Evolutionary conservation across 1,140 invertebrate genomes (phyloP), one percentile per base, ranked within the genome.

Genomic region (Caenorhabditis briggsae): DNA sequence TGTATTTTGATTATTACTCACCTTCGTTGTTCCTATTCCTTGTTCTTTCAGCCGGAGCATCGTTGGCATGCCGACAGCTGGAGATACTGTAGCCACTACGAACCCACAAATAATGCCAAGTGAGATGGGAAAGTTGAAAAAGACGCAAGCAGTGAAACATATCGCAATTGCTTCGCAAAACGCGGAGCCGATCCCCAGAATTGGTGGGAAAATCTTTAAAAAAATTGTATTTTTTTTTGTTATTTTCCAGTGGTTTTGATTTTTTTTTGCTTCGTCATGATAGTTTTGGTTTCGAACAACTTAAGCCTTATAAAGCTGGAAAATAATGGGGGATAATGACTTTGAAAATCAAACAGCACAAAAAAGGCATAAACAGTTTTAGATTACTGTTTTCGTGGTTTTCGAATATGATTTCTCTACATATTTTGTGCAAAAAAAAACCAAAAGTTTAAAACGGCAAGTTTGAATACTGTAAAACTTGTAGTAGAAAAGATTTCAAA

Each of bases 31-130:
- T 1, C 97, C 97, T 90, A 96, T 96, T 8, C 96, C 96, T 91
- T 95, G 95, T 84, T 95, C 94, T 14, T 96, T 94, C 12, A 98
- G 93, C 61, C 95, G 94, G 89, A 98, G 95, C 58, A 98, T 94
- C 88, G 95, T 96, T 0, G 97, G 96, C n/a, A 98, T 97, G 5
- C 98, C 95, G 6, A 98, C 96, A 14, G 97, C 97, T 0, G 97
- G 97, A 0, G 96, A 97, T 8, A 98, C 97, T 1, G 97, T 96
- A 1, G 96, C 96, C 56, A 97, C 93, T 41, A 97, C 95, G 87
- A 95, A 85, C 53, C 84, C 96, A 18, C 97, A 94, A 55, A 98
- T 94, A 85, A 97, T 95, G 82, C 95, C 94, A 96, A 96, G 98
- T 87, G 95, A 93, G 96, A 96, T 97, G 0, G 96, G 96, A 84